phyloP scores from a whole-genome alignment of 2,888 invertebrate species.

The Drosophila percnosoma region DNA sequence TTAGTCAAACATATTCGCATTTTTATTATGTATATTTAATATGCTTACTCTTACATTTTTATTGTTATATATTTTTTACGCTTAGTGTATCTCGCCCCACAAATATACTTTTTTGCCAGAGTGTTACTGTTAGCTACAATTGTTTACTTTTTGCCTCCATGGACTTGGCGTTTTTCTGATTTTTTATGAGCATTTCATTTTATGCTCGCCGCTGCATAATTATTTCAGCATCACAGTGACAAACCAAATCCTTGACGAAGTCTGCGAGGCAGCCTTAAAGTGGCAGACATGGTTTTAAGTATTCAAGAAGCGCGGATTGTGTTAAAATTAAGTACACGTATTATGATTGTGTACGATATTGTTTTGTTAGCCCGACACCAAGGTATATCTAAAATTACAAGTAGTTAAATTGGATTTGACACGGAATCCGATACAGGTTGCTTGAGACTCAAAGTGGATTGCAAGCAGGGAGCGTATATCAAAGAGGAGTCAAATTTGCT shows the following conservation, averaged over 20 bases:
- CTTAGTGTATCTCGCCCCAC: too few species aligned
- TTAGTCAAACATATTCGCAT: neutral
- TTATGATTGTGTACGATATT: constrained; percentile 26
- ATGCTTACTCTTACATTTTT: too few species aligned
- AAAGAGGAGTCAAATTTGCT: constrained; percentile 1
- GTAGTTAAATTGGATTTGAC: constrained; percentile 24
- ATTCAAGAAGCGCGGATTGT: constrained; percentile 20
- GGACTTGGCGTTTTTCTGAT: constrained; percentile 17
- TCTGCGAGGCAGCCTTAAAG: constrained; percentile 38
- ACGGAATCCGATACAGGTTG: neutral
- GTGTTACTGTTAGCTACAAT: constrained; percentile 22
- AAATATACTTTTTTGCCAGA: neutral
- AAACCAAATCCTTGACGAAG: constrained; percentile 41
- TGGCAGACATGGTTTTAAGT: constrained; percentile 36
- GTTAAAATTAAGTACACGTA: constrained; percentile 40
- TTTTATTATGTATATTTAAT: neutral
- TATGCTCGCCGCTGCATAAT: constrained; percentile 62
- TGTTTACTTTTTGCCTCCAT: constrained; percentile 36
- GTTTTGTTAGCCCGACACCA: constrained; percentile 16
- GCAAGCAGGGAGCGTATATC: neutral
- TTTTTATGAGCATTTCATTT: constrained; percentile 53
- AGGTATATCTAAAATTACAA: constrained; percentile 25
- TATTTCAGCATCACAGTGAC: constrained; percentile 48
- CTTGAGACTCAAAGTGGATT: neutral
- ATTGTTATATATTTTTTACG: too few species aligned